A percentile compares a stretch with the other conserved stretches of the same genome.
Conservation (phyloP, 2,113 vertebrate species). For the Miniopterus natalensis region DNA sequence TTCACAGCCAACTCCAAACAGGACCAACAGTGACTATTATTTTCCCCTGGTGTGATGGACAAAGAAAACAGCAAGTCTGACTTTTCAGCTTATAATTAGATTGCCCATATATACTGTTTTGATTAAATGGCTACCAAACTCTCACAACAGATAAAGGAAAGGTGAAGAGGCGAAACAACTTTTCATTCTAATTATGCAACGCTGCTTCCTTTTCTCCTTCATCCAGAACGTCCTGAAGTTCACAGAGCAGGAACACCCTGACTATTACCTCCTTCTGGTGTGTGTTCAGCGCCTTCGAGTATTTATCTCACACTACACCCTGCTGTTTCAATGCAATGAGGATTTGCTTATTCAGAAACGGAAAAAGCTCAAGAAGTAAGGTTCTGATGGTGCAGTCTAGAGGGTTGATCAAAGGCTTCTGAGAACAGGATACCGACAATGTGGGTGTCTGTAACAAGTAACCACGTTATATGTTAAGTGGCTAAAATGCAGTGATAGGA, state of each 20-base stretch:
- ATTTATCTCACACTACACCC: conserved; percentile 95
- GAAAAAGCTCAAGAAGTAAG: conserved; percentile 96
- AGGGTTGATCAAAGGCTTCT: not conserved
- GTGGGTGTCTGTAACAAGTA: not conserved
- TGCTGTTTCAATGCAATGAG: conserved; percentile 97
- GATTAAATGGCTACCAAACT: conserved; percentile 21
- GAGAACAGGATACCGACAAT: not conserved
- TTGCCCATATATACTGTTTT: not conserved
- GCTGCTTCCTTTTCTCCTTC: conserved; percentile 75
- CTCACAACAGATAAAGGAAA: not conserved
- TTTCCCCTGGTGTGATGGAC: not conserved
- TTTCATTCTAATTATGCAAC: conserved; percentile 63
- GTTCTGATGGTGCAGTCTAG: conserved; percentile 41
- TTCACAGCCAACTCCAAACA: conserved; percentile 32
- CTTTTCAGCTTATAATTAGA: not conserved
- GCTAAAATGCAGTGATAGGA: not conserved
- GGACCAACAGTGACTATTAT: not conserved
- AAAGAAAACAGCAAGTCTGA: conserved; percentile 13
- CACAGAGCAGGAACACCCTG: conserved; percentile 97
- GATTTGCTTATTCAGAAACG: conserved; percentile 95
- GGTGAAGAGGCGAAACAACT: conserved; percentile 35
- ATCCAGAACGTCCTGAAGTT: conserved; percentile 93
- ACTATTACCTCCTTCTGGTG: conserved; percentile 97
- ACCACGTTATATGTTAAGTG: not conserved
- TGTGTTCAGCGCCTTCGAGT: conserved; percentile 95